Evolutionary conservation across 1,140 invertebrate genomes (phyloP).

Genomic region (Frieseomelitta varia): DNA sequence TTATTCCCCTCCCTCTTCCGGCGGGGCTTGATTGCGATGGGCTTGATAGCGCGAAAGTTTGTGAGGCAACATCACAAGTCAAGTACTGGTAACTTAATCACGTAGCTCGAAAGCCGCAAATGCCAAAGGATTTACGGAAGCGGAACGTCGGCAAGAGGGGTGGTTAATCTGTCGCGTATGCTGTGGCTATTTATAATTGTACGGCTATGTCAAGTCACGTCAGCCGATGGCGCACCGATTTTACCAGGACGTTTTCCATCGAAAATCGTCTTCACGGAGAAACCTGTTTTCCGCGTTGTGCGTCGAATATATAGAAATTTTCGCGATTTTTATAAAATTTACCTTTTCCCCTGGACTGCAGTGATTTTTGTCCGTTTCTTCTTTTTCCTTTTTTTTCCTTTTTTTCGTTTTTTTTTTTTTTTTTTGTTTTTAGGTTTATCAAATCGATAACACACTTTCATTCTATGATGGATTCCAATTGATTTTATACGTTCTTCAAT

Average conservation of each 20-base stretch:
- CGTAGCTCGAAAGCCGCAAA: neutral
- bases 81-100: slow-evolving; percentile 27
- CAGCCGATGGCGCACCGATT: neutral
- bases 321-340: neutral
- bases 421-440: neutral
- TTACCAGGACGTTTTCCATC: neutral
- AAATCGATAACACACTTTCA: neutral
- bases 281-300: neutral
- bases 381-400: too few species aligned
- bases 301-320: neutral
- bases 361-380: neutral
- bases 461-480: neutral
- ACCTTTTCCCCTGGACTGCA: neutral
- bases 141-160: slow-evolving; percentile 18
- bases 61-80: slow-evolving; percentile 11
- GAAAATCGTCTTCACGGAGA: neutral
- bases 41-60: neutral
- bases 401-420: too few species aligned
- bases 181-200: slow-evolving; percentile 30
- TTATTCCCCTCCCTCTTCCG: neutral
- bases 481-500: neutral
- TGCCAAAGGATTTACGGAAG: slow-evolving; percentile 27
- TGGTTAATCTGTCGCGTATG: slow-evolving; percentile 31
- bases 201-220: neutral
- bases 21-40: neutral